Percentiles rank a stretch among this genome's conserved stretches.
Evolutionary conservation across 2,888 invertebrate species (phyloP).

Genomic region (Tipula confusa): DNA sequence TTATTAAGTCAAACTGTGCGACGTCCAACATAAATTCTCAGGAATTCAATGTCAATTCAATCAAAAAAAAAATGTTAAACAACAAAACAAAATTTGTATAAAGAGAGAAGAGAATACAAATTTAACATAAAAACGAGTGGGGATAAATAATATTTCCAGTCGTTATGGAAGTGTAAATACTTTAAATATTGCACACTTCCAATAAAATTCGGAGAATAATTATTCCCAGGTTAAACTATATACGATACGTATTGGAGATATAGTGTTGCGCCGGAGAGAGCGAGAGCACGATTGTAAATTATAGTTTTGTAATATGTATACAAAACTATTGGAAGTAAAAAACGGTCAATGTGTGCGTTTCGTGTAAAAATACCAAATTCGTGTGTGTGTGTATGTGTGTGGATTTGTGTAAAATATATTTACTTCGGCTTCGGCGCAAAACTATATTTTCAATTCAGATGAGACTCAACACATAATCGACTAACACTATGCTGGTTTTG

Average conservation of each 20-base stretch:
- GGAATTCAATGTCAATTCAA: constrained; percentile 6
- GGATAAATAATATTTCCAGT: background rate
- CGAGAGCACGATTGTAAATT: background rate
- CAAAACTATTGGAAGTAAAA: background rate
- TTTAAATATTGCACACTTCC: too few relatives aligned
- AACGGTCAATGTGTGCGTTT: background rate
- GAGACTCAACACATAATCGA: constrained; percentile 3
- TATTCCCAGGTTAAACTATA: constrained; percentile 25
- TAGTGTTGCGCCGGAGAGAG: background rate
- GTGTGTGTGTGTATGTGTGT: too few relatives aligned
- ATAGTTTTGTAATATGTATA: background rate
- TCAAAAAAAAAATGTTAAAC: background rate
- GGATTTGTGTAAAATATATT: background rate
- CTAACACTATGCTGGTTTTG: background rate
- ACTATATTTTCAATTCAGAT: background rate
- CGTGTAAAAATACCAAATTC: background rate
- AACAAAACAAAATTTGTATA: too few relatives aligned
- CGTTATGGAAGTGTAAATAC: constrained; percentile 7
- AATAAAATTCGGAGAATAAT: background rate
- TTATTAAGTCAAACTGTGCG: background rate
- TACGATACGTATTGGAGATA: background rate
- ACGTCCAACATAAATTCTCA: background rate
- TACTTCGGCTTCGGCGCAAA: constrained; percentile 20
- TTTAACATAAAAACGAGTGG: background rate
- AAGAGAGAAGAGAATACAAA: background rate